Percentiles rank a stretch among this genome's conserved stretches.
These are phyloP conservation scores for Maccullochella peelii DNA, from an alignment of 2,113 vertebrate genomes.

Conservation along the genomic window DNA sequence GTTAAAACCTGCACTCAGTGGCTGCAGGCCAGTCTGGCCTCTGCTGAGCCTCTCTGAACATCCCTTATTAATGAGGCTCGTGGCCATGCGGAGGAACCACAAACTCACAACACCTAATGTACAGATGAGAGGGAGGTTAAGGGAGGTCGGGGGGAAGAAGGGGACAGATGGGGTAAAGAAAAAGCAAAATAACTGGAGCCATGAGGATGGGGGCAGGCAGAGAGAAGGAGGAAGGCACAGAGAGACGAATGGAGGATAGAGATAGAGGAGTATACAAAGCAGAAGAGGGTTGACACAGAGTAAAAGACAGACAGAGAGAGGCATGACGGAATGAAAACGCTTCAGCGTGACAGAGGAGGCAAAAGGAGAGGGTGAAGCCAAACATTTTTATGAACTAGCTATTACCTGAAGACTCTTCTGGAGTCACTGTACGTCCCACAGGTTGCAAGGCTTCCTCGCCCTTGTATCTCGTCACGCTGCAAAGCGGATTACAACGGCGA, in stretches of 20 bases:
- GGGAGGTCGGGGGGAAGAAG: constrained; percentile 2
- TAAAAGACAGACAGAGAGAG: neutral
- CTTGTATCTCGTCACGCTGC: constrained; percentile 69
- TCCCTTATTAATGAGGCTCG: constrained; percentile 55
- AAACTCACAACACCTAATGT: constrained; percentile 14
- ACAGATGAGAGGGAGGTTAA: constrained; percentile 13
- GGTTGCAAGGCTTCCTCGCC: constrained; percentile 40
- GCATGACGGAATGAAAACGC: constrained; percentile 6
- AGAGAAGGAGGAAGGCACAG: neutral
- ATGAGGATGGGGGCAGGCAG: neutral
- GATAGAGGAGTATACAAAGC: constrained; percentile 26
- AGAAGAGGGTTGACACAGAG: neutral
- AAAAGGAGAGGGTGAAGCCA: neutral
- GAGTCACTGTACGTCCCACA: constrained; percentile 44
- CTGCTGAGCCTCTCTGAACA: constrained; percentile 27
- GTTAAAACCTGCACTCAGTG: constrained; percentile 32
- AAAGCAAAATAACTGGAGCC: neutral
- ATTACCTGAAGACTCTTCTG: constrained; percentile 33
- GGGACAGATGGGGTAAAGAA: neutral
- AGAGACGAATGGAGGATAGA: constrained; percentile 16
- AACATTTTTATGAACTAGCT: constrained; percentile 8
- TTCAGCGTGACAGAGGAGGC: constrained; percentile 13
- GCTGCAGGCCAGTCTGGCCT: constrained; percentile 20
- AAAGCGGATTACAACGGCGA: constrained; percentile 77
- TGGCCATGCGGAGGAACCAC: constrained; percentile 17